Conservation (phyloP, 2,113 vertebrate species). For the Stictonetta naevosa region DNA sequence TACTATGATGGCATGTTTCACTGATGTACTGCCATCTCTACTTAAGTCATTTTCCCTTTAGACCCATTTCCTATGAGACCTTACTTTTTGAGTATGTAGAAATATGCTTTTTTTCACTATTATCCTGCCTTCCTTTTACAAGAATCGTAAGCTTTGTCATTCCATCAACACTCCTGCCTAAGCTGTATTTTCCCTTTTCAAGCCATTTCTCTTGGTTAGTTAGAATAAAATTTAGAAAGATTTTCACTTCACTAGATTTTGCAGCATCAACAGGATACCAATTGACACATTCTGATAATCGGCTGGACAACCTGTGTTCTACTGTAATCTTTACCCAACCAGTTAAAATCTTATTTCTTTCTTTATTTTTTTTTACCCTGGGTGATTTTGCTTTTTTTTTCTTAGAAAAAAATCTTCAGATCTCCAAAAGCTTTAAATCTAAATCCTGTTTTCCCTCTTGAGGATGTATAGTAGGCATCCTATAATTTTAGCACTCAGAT, state of each 20-base stretch:
- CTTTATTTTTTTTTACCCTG: background rate
- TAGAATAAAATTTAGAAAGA: background rate
- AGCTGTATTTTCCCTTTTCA: background rate
- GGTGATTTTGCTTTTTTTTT: background rate
- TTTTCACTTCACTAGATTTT: background rate
- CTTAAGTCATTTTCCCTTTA: background rate
- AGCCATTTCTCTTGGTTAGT: background rate
- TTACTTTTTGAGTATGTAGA: background rate
- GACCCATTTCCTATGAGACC: background rate
- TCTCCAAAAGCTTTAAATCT: background rate
- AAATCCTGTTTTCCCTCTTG: background rate
- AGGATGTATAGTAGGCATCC: background rate
- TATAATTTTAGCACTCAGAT: too few species aligned
- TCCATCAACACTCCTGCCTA: background rate
- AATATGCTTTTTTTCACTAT: background rate
- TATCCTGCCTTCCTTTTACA: background rate
- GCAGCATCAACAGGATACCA: background rate
- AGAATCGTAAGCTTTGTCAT: background rate
- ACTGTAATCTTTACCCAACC: background rate
- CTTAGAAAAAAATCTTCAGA: background rate
- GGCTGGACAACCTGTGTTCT: background rate
- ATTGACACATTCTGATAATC: background rate
- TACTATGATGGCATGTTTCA: background rate
- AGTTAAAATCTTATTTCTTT: background rate
- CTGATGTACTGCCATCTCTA: background rate